Evolutionary conservation across 2,113 vertebrate genomes (phyloP), one percentile per base, ranked within the genome.

Genomic region (Eclectus roratus): DNA sequence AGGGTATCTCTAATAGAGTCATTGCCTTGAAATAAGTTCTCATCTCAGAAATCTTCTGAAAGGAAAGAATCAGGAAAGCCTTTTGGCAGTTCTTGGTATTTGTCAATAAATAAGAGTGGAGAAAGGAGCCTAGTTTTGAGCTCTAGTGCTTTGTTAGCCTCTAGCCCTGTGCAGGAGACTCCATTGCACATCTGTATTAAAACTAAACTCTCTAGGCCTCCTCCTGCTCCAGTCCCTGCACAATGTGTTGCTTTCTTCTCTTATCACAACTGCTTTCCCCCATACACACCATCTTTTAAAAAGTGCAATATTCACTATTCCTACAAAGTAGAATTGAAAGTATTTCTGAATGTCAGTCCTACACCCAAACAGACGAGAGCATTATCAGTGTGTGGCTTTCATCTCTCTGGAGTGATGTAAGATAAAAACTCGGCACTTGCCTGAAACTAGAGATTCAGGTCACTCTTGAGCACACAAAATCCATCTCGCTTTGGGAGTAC

Each of bases 1-100:
- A 73, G 97, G 94, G 96, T 97, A 95, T 97, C 97, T 97, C 96
- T 94, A 94, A 90, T 53, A 91, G 91, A 95, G 76, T 80, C 50
- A 84, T 50, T 27, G 47, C 94, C 95, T 97, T 91, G 90, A 95
- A 97, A 96, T 72, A 96, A 97, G 46, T 89, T 94, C 95, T 96
- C 58, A 94, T 95, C 90, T 94, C 86, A 96, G 92, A 94, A 97
- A 94, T 90, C 68, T 44, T 80, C 88, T 70, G 89, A 80, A 91
- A 84, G 27, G 16, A 58, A 80, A 80, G 50, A 65, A 35, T 49
- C 12, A 9, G 44, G 47, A 50, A 85, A 85, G 70, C 19, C 20
- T 80, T 95, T 88, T 37, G 50, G 31, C 31, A 39, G 17, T 41
- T 90, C 60, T 60, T 95, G 87, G 24, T 72, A 25, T 80, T 85